Evolutionary conservation across 2,797 vertebrate species (phyloP), one percentile per base, ranked within the genome.

Genomic region (Staurois parvus): DNA sequence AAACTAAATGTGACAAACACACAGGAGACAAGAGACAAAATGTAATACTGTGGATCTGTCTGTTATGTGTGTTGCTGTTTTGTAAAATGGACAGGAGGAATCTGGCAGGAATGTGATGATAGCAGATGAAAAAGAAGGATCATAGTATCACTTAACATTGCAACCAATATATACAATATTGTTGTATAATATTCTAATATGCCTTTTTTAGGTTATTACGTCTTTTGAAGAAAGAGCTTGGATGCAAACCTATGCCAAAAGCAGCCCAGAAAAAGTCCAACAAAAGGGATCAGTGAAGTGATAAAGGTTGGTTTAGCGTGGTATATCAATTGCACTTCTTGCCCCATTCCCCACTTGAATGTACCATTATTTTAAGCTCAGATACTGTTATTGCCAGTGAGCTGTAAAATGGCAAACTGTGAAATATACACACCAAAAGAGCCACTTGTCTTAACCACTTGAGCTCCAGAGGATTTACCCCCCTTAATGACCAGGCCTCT

Each of bases 1-100:
- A 85, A 85, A 85, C 78, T 76, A 75, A 81, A 85, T 85, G 84
- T 85, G 84, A 81, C 77, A 85, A 81, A 85, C 84, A 81, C 72
- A 85, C 64, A 40, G 72, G 72, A 81, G 84, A 66, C 64, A 81
- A 19, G 26, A 29, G 64, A 32, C 64, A 59, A 42, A 76, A 37
- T 67, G 72, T 85, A 85, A 73, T 45, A 26, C 70, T 79, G 48
- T 45, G 29, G 59, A 76, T 75, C 70, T 80, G 32, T 81, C 62
- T 81, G 17, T 74, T 75, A 80, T 73, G 62, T 75, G 69, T 80
- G 73, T 19, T 69, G 73, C 68, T 80, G 72, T 70, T 81, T 59
- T 78, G 81, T 70, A 59, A 67, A 81, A 48, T 56, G 64, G 45
- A 85, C 84, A 85, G 66, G 66, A 81, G 66, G 66, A 85, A 66